phyloP scores from a whole-genome alignment of 2,113 vertebrate genomes.

The Gobiocypris rarus region DNA sequence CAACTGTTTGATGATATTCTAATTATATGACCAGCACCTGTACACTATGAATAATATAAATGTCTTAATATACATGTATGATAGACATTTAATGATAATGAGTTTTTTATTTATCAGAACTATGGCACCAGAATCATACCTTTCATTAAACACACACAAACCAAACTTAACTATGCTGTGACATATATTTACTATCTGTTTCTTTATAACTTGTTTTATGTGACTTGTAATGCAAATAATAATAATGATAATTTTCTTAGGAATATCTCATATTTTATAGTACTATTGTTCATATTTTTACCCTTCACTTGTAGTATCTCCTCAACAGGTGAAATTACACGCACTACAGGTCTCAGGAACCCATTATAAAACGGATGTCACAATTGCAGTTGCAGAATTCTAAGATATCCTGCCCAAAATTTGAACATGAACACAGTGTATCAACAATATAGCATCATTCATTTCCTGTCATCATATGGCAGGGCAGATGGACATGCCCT shows the following conservation, averaged over 20 bases:
- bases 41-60: no score
- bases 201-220: neutral
- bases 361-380: neutral
- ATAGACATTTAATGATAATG: no score
- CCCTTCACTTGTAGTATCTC: neutral
- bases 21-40: no score
- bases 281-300: neutral
- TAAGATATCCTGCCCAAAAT: neutral
- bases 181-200: neutral
- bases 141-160: no score
- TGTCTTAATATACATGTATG: no score
- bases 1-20: no score
- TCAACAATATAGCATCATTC: conserved; percentile 30
- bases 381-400: neutral
- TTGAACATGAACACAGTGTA: neutral
- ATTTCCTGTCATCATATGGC: conserved; percentile 70
- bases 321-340: neutral
- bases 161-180: no score
- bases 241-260: neutral
- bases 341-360: neutral
- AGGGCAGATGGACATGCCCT: conserved; percentile 72
- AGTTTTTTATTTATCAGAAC: no score
- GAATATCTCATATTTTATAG: neutral
- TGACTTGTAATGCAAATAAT: neutral
- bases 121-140: no score